Conservation (phyloP, 2,888 invertebrate genomes). For the Lissocephala sabroskyi region DNA sequence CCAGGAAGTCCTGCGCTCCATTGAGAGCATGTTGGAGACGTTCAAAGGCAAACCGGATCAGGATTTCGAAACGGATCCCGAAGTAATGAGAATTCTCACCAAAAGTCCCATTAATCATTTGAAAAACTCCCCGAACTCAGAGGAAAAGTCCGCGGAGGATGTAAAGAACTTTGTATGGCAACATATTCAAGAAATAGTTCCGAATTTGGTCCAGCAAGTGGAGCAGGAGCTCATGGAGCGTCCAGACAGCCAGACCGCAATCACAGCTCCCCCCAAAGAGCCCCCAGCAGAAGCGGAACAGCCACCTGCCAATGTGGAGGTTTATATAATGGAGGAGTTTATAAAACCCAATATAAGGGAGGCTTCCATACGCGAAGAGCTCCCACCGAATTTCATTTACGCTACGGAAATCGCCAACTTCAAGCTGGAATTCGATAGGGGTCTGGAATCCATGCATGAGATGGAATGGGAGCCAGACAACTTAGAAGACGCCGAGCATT, state of each 20-base stretch:
- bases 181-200: conserved; percentile 72
- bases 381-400: conserved; percentile 48
- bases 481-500: conserved; percentile 39
- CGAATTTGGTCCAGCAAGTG: conserved; percentile 71
- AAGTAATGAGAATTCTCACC: conserved; percentile 65
- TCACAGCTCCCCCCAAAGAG: neutral
- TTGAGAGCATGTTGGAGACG: conserved; percentile 67
- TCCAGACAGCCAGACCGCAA: conserved; percentile 4
- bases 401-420: conserved; percentile 61
- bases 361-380: conserved; percentile 54
- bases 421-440: conserved; percentile 48
- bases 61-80: conserved; percentile 60
- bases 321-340: conserved; percentile 67
- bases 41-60: conserved; percentile 51
- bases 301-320: conserved; percentile 39
- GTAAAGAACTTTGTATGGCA: conserved; percentile 71
- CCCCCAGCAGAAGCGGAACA: conserved; percentile 14
- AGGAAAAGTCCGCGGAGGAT: conserved; percentile 48
- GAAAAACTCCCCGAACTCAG: conserved; percentile 25
- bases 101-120: conserved; percentile 70
- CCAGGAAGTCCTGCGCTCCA: conserved; percentile 63
- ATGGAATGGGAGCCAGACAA: conserved; percentile 38
- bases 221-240: conserved; percentile 67
- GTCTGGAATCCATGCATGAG: conserved; percentile 36
- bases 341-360: conserved; percentile 67